Evolutionary conservation across 2,888 invertebrate genomes (phyloP).

Genomic region (Troilus luridus): DNA sequence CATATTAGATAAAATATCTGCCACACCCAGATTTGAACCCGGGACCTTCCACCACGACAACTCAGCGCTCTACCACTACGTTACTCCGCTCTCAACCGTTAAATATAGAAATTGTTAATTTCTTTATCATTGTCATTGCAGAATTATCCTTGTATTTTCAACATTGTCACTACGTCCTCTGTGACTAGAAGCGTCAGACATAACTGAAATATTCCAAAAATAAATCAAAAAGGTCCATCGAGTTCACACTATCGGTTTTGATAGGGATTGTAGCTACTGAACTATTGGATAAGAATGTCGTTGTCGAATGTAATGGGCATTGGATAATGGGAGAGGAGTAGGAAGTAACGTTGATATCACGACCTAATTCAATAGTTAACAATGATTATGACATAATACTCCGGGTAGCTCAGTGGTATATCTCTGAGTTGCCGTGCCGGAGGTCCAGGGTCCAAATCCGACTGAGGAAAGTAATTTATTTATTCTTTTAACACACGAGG

Average conservation of each 20-base stretch:
- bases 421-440: too few species aligned
- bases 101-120: too few species aligned
- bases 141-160: not conserved
- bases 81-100: too few species aligned
- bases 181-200: not conserved
- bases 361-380: slow-evolving; percentile 12
- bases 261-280: not conserved
- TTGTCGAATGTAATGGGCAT: too few species aligned
- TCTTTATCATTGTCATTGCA: too few species aligned
- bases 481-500: too few species aligned
- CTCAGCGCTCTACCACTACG: too few species aligned
- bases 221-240: not conserved
- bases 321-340: not conserved
- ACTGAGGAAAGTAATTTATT: too few species aligned
- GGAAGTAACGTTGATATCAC: not conserved
- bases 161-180: not conserved
- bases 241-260: not conserved
- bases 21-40: too few species aligned
- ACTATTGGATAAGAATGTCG: not conserved
- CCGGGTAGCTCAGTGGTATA: not conserved
- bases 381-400: not conserved
- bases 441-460: too few species aligned
- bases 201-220: not conserved
- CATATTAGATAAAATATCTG: too few species aligned
- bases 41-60: too few species aligned